Conservation (phyloP, 2,797 vertebrate species). For the Chromobotia macracanthus region DNA sequence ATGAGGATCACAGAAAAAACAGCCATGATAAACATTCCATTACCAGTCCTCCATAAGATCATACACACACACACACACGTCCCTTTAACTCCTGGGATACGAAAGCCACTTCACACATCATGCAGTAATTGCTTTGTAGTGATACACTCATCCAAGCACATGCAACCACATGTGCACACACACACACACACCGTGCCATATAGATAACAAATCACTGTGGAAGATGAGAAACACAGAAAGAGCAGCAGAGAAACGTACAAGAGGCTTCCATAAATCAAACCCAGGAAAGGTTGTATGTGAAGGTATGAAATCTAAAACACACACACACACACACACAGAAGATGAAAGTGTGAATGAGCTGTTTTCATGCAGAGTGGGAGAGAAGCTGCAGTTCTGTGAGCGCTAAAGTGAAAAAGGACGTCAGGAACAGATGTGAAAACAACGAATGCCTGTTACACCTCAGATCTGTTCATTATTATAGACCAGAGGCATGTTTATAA, state of each 20-base stretch:
- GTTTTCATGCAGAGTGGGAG: not conserved
- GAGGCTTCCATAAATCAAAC: not conserved
- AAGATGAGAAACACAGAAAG: too few relatives aligned
- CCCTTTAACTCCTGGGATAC: constrained; percentile 2
- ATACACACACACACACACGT: constrained; percentile 4
- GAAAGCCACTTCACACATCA: constrained; percentile 43
- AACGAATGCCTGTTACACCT: not conserved
- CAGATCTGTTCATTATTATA: not conserved
- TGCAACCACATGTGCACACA: not conserved
- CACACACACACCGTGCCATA: constrained; percentile 8
- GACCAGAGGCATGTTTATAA: not conserved
- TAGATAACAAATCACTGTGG: constrained; percentile 8
- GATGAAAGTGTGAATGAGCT: not conserved
- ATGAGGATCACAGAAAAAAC: not conserved
- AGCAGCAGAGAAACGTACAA: not conserved
- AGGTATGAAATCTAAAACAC: too few relatives aligned
- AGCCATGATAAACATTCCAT: constrained; percentile 6
- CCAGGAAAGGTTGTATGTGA: not conserved
- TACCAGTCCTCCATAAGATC: constrained; percentile 32
- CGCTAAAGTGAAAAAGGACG: not conserved
- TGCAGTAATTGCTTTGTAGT: constrained; percentile 36
- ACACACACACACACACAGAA: not conserved
- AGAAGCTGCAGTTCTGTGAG: not conserved
- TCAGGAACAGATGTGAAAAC: not conserved
- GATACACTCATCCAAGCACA: constrained; percentile 8